phyloP scores from a whole-genome alignment of 2,888 invertebrate species.

The Dasypogon diadema region DNA sequence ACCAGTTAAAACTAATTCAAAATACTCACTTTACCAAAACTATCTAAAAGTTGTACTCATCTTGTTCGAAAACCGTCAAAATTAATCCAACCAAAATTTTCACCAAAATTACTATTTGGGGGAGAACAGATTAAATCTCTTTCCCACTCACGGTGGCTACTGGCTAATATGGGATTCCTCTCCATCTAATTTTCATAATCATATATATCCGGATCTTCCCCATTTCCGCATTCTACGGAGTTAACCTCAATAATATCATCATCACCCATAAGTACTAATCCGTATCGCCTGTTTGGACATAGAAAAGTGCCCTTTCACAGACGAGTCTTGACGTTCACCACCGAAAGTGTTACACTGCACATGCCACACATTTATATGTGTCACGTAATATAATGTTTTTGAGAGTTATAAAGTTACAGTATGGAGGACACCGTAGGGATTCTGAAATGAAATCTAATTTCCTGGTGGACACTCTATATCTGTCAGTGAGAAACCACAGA shows the following conservation, averaged over 20 bases:
- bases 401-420: constrained; percentile 34
- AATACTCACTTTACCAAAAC: neutral
- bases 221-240: neutral
- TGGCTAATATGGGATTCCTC: neutral
- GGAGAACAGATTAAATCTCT: neutral
- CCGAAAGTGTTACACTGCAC: neutral
- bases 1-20: neutral
- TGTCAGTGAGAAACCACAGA: constrained; percentile 33
- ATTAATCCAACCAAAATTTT: constrained; percentile 37
- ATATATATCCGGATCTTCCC: constrained; percentile 32
- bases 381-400: constrained; percentile 38
- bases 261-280: constrained; percentile 32
- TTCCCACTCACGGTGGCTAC: neutral
- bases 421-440: constrained; percentile 26
- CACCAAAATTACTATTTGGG: neutral
- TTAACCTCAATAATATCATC: neutral
- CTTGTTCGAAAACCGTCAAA: constrained; percentile 23
- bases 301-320: constrained; percentile 3
- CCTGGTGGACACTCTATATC: constrained; percentile 46
- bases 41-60: neutral
- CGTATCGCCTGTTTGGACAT: constrained; percentile 32
- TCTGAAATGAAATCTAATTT: constrained; percentile 50
- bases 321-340: constrained; percentile 31
- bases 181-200: constrained; percentile 39
- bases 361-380: constrained; percentile 41